Evolutionary conservation across 2,888 invertebrate genomes (phyloP), one percentile per base, ranked within the genome.

Genomic region (Agriopis marginaria): DNA sequence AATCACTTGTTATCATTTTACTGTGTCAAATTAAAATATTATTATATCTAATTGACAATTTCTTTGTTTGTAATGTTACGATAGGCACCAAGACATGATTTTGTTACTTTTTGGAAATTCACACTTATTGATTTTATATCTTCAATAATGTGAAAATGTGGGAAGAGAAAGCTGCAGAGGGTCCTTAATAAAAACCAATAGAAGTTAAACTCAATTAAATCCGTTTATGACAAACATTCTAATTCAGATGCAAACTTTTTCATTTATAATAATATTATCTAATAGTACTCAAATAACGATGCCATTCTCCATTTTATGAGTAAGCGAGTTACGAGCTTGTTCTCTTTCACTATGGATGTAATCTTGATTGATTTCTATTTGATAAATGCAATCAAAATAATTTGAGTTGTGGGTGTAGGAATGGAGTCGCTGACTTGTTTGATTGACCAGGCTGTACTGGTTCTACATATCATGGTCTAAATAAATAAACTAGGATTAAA

Each of bases 331-430:
- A 42, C 39, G 63, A 66, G 39, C 60, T 17, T 62, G 63, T 67
- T 64, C 54, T 40, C 70, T 63, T 65, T 60, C 45, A 71, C 68
- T 54, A 58, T 6, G 59, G 59, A 69, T 72, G 74, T 72, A 75
- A 74, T 70, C 71, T 68, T 74, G 76, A 73, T 72, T 78, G 78
- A 80, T 79, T 75, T 73, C 50, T 73, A 66, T 77, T 78, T 77
- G 77, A 79, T 81, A 70, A 75, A 74, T 71, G 75, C 71, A 74
- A 79, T 76, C 77, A 75, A 76, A 75, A 71, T 75, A 72, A 54
- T 49, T 9, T 63, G 17, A 47, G 11, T 47, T 32, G 63, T 68
- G 68, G 74, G 76, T 67, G 79, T 70, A n/a, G 75, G 54, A 69
- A 73, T 45, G 45, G 14, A n/a, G 55, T 14, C 12, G 12, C 10